Evolutionary conservation across 92 coral and sea anemone species (phyloP), one percentile per base, ranked within the genome.

Genomic region (Siderastrea siderea): DNA sequence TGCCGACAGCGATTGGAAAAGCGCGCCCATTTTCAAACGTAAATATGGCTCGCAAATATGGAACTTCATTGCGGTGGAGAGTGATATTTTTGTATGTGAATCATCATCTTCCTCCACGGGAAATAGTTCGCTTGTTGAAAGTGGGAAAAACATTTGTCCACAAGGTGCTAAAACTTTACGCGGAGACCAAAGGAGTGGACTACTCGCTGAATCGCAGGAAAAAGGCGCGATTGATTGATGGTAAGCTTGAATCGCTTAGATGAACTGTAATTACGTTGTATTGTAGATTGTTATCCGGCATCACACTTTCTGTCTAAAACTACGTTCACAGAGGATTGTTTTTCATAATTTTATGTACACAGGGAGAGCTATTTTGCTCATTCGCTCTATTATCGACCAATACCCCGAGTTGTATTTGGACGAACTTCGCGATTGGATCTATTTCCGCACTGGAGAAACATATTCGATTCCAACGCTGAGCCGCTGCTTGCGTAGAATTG

Each of bases 371-470:
- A 13, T 73, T 46, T 2, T 80, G 7, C 75, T 88, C 26, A 81
- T 88, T 59, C 87, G 87, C 0, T 7, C 47, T 1, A 38, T 88
- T 12, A 16, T 88, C 6, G 60, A 48, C 3, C 81, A 88, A 45
- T 55, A 81, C 51, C 91, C 91, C 13, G 87, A 88, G 76, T 75
- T 88, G 13, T 88, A 26, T n/a, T n/a, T n/a, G n/a, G n/a, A n/a
- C n/a, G n/a, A n/a, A n/a, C n/a, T n/a, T n/a, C n/a, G n/a, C n/a
- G n/a, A n/a, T n/a, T n/a, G n/a, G n/a, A n/a, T n/a, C n/a, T n/a
- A n/a, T n/a, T n/a, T n/a, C n/a, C n/a, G n/a, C n/a, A n/a, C n/a
- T n/a, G n/a, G n/a, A n/a, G n/a, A n/a, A n/a, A n/a, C n/a, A n/a
- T n/a, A n/a, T n/a, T n/a, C n/a, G n/a, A n/a, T n/a, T n/a, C n/a